Evolutionary conservation across 2,888 invertebrate genomes (phyloP).

Genomic region (Microchrysa polita): DNA sequence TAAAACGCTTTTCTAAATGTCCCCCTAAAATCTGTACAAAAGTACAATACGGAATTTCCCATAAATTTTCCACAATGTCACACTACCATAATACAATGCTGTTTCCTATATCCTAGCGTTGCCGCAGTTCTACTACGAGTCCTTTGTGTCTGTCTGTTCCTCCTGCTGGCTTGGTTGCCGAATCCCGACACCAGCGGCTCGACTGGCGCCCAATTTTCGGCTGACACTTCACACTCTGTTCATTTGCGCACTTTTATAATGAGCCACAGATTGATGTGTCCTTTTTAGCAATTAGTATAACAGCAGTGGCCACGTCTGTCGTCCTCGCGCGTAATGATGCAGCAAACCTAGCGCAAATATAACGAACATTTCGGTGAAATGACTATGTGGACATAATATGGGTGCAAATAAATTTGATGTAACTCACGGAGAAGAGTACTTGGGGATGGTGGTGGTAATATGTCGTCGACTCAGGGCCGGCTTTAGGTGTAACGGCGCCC

Average conservation of each 20-base stretch:
- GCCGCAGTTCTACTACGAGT: too few species aligned
- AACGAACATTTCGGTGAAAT: too few species aligned
- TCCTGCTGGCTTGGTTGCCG: neutral
- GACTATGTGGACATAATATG: neutral
- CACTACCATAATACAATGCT: conserved; percentile 15
- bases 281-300: conserved; percentile 36
- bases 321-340: neutral
- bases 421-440: neutral
- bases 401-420: conserved; percentile 25
- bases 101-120: too few species aligned
- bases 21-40: too few species aligned
- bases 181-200: too few species aligned
- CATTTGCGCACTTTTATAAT: conserved; percentile 42
- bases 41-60: conserved; percentile 26
- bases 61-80: conserved; percentile 39
- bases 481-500: too few species aligned
- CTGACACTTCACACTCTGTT: conserved; percentile 29
- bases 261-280: conserved; percentile 43
- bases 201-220: conserved; percentile 22
- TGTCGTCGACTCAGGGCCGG: neutral
- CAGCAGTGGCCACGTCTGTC: too few species aligned
- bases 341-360: neutral
- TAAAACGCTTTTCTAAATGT: conserved; percentile 10
- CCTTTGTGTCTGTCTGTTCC: neutral
- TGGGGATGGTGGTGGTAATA: neutral